Conservation (phyloP, 2,888 invertebrate species). For the Cyaniris semiargus region DNA sequence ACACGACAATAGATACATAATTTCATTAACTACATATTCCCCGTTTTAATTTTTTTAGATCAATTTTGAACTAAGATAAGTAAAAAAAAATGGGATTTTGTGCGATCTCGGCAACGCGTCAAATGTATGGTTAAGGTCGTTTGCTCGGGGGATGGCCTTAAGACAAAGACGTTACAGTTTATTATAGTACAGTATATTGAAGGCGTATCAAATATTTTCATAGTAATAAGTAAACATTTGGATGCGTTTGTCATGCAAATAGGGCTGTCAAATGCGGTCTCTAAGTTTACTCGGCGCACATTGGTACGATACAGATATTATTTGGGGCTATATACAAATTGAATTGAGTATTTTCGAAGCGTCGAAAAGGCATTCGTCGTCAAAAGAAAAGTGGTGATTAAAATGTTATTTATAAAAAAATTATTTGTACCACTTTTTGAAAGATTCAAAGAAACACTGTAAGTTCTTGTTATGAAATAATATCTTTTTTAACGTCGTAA, state of each 20-base stretch:
- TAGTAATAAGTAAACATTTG: constrained; percentile 9
- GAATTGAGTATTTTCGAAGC: neutral
- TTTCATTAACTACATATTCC: no score
- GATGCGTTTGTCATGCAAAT: constrained; percentile 14
- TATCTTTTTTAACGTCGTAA: no score
- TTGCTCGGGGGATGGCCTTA: no score
- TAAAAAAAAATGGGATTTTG: no score
- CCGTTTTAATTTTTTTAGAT: no score
- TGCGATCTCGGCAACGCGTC: no score
- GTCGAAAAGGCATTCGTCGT: neutral
- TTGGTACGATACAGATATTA: neutral
- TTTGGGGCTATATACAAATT: constrained; percentile 9
- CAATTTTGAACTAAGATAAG: no score
- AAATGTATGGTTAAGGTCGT: no score
- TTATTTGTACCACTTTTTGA: neutral
- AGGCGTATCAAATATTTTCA: constrained; percentile 15
- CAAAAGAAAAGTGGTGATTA: neutral
- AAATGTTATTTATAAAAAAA: neutral
- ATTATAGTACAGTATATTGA: neutral
- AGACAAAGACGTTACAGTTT: neutral
- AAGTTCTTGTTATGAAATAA: no score
- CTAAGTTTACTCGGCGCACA: constrained; percentile 3
- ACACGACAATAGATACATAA: no score
- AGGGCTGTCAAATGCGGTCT: constrained; percentile 1
- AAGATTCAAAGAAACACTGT: neutral